Evolutionary conservation across 2,113 vertebrate genomes (phyloP).

Genomic region (Vulpes vulpes): DNA sequence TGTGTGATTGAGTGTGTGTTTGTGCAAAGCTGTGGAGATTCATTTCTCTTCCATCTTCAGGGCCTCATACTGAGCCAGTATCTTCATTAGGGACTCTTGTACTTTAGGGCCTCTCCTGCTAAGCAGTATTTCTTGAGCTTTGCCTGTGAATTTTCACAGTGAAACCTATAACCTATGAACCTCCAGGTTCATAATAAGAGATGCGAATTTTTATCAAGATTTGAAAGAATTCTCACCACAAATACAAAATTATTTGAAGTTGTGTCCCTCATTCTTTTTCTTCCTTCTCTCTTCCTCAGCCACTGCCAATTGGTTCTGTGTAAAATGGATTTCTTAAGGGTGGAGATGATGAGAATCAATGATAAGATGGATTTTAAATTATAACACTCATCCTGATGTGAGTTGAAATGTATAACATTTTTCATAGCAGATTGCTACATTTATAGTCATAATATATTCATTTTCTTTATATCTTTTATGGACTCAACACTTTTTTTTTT

Average conservation of each 20-base stretch:
- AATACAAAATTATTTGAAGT: constrained; percentile 6
- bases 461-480: background rate
- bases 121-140: background rate
- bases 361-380: background rate
- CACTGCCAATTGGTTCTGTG: background rate
- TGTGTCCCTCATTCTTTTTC: background rate
- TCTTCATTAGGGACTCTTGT: background rate
- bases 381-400: background rate
- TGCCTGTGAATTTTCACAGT: background rate
- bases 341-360: background rate
- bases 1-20: background rate
- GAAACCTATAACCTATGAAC: background rate
- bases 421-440: background rate
- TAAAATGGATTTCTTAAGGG: background rate
- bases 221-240: constrained; percentile 20
- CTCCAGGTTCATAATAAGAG: background rate
- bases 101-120: background rate
- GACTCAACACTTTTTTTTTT: background rate
- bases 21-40: background rate
- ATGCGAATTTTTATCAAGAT: constrained; percentile 13
- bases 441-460: background rate
- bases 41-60: background rate
- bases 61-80: background rate
- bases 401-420: background rate
- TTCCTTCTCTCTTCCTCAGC: background rate